phyloP scores from a whole-genome alignment of 2,113 vertebrate genomes.

The Tinamus guttatus region DNA sequence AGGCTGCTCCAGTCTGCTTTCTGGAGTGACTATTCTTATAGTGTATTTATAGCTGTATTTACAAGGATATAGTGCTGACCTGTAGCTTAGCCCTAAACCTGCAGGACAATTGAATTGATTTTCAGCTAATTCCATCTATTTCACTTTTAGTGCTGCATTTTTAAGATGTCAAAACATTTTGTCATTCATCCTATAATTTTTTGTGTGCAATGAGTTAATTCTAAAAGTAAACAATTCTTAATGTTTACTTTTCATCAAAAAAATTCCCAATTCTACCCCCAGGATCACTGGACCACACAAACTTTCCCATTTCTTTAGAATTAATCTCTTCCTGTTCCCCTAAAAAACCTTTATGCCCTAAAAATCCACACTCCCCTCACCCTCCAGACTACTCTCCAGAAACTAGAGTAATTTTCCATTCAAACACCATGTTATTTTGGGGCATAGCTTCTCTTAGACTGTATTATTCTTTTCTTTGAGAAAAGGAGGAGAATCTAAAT shows the following conservation, averaged over 20 bases:
- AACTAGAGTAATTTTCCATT: not conserved
- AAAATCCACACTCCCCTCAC: not conserved
- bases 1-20: not conserved
- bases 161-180: not conserved
- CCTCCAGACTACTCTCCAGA: not conserved
- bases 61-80: not conserved
- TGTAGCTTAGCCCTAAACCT: not conserved
- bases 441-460: not conserved
- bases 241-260: not conserved
- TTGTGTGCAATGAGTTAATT: not conserved
- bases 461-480: not conserved
- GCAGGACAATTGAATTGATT: not conserved
- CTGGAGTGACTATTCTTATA: not conserved
- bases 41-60: slow-evolving; percentile 7
- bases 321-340: not conserved
- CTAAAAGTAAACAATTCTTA: not conserved
- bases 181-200: not conserved
- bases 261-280: not conserved
- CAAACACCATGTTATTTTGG: not conserved
- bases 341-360: not conserved
- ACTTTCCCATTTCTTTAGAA: not conserved
- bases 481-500: not conserved
- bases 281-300: not conserved
- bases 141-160: not conserved
- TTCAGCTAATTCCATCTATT: slow-evolving; percentile 15